phyloP scores from a whole-genome alignment of 2,888 invertebrate species.

The Rhingia rostrata region DNA sequence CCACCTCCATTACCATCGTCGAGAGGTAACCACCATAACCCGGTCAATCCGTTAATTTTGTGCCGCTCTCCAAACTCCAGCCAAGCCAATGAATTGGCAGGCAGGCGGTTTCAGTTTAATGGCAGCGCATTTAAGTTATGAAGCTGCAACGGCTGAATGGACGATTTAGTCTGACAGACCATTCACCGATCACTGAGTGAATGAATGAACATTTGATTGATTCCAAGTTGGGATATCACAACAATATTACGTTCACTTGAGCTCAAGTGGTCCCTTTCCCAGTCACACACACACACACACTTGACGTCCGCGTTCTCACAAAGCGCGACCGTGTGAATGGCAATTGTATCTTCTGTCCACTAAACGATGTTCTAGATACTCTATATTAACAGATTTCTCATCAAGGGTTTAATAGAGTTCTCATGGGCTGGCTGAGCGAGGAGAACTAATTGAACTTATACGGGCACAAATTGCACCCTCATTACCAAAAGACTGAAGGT shows the following conservation, averaged over 20 bases:
- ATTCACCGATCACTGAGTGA: slow-evolving; percentile 24
- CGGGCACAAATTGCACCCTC: slow-evolving; percentile 69
- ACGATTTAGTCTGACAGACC: slow-evolving; percentile 25
- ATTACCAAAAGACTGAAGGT: slow-evolving; percentile 61
- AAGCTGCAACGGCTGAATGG: slow-evolving; percentile 40
- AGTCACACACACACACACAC: slow-evolving; percentile 65
- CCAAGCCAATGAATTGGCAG: slow-evolving; percentile 29
- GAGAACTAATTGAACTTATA: slow-evolving; percentile 57
- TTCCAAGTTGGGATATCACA: slow-evolving; percentile 41
- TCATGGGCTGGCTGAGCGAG: slow-evolving; percentile 13
- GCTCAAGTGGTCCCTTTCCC: slow-evolving; percentile 53
- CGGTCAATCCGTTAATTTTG: slow-evolving; percentile 58
- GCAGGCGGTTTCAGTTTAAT: slow-evolving; percentile 41
- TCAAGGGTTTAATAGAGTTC: slow-evolving; percentile 46
- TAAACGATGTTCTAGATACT: neutral
- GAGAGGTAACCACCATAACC: slow-evolving; percentile 35
- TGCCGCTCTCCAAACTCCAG: slow-evolving; percentile 28
- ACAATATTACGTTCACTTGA: slow-evolving; percentile 3
- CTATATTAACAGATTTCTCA: neutral
- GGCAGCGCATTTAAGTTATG: slow-evolving; percentile 53
- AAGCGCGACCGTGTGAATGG: slow-evolving; percentile 53
- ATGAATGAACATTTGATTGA: slow-evolving; percentile 57
- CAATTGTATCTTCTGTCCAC: slow-evolving; percentile 27
- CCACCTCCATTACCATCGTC: slow-evolving; percentile 24
- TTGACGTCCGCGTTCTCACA: slow-evolving; percentile 46